Conservation (phyloP, 2,113 vertebrate genomes). For the Bothrops jararaca region DNA sequence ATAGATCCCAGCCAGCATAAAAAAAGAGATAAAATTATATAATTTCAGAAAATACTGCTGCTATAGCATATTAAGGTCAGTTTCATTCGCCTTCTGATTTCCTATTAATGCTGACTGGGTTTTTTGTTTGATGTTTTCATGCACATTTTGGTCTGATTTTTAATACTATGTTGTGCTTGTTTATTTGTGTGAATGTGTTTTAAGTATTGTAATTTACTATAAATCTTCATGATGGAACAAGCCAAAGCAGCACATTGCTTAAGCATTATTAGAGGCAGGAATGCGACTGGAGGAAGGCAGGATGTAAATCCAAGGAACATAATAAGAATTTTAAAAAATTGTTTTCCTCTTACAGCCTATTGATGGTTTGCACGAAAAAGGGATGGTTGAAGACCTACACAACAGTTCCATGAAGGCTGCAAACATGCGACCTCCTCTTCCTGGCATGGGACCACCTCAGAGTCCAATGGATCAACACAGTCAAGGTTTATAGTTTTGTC, state of each 20-base stretch:
- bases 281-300: too few species aligned
- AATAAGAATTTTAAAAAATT: background rate
- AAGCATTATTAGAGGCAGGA: background rate
- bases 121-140: background rate
- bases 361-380: slow-evolving; percentile 92
- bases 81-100: background rate
- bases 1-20: background rate
- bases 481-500: slow-evolving; percentile 80
- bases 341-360: slow-evolving; percentile 75
- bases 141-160: background rate
- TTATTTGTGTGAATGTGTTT: background rate
- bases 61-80: background rate
- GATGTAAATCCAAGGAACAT: background rate
- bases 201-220: background rate
- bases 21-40: background rate
- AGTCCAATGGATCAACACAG: slow-evolving; percentile 98
- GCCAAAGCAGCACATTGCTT: background rate
- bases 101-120: background rate
- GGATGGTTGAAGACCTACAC: slow-evolving; percentile 87
- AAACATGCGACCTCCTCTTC: slow-evolving; percentile 87
- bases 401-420: slow-evolving; percentile 90
- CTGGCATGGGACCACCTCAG: slow-evolving; percentile 96
- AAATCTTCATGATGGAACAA: background rate
- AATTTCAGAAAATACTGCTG: background rate
- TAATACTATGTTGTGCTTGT: background rate